Evolutionary conservation across 30 jellyfish, hydroid and myxozoan species (phyloP), one percentile per base, ranked within the genome.

Genomic region (Aurelia aurita): DNA sequence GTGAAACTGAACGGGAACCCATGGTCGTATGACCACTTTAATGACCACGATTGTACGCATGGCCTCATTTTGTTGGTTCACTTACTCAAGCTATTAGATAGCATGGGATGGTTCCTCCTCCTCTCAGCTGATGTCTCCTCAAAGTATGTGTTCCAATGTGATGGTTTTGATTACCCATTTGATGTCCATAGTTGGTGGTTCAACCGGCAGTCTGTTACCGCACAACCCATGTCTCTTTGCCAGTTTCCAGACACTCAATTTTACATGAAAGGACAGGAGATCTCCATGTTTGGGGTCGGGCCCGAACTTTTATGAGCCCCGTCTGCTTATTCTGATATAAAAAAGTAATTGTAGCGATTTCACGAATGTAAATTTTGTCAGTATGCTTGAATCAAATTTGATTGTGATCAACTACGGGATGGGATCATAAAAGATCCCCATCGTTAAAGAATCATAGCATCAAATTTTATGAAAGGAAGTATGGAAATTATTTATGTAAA

Each of bases 111-210:
- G 96, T 72, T 29, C 34, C 57, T 91, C 26, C 87, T 79, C 35
- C 66, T 82, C 28, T 84, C 98, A 32, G 96, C 96, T 57, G 98
- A 91, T 85, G 87, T 91, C 47, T 77, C 93, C 13, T 90, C 98
- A 26, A 91, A 85, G 58, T 91, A 44, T 31, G 86, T 84, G n/a
- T 90, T 69, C 70, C 96, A 84, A 31, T 96, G 84, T 44, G 60
- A 84, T 18, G 96, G 96, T 1, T 90, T 90, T 12, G 98, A 84
- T 26, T 85, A 91, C 53, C 98, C 98, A 14, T 21, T 84, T 10
- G 98, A 91, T 72, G 98, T 91, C 19, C 98, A 91, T 74, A 91
- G 98, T 51, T 76, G 89, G 85, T 90, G 87, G 88, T 90, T n/a
- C n/a, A n/a, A n/a, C n/a, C n/a, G 31, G 58, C 80, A 39, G 25